phyloP scores from a whole-genome alignment of 2,113 vertebrate genomes.

The Pitta sordida region DNA sequence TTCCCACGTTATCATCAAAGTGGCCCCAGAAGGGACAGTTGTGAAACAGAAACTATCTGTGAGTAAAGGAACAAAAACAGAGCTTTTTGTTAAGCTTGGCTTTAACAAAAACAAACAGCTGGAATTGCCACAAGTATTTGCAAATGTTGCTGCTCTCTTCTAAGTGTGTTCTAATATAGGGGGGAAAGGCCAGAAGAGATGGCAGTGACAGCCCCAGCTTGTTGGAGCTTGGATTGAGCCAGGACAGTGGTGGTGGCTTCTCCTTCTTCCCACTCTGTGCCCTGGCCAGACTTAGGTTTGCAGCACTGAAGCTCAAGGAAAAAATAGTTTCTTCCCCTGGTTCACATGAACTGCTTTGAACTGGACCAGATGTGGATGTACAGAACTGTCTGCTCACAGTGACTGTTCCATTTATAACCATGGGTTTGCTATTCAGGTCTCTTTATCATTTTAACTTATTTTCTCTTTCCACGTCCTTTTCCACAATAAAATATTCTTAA shows the following conservation, averaged over 20 bases:
- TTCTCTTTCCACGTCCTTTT: constrained; percentile 52
- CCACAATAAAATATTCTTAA: constrained; percentile 50
- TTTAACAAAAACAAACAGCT: neutral
- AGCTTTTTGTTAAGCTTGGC: neutral
- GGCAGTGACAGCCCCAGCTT: neutral
- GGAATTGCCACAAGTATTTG: neutral
- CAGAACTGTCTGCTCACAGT: constrained; percentile 53
- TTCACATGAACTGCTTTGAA: constrained; percentile 72
- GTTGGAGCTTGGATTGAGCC: neutral
- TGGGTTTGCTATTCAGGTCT: constrained; percentile 36
- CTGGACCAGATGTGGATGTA: constrained; percentile 63
- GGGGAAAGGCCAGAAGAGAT: neutral
- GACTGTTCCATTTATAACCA: constrained; percentile 63
- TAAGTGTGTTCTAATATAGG: neutral
- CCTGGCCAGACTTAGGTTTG: neutral
- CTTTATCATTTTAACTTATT: constrained; percentile 44
- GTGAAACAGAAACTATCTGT: neutral
- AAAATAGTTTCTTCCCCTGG: constrained; percentile 42
- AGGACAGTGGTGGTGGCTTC: neutral
- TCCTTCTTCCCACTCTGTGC: neutral
- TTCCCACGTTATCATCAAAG: constrained; percentile 63
- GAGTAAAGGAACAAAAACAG: neutral
- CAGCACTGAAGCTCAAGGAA: neutral
- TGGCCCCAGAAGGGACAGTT: constrained; percentile 19
- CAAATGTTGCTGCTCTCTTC: neutral